Evolutionary conservation across 2,113 vertebrate genomes (phyloP), one percentile per base, ranked within the genome.

Genomic region (Porphyrio hochstetteri): DNA sequence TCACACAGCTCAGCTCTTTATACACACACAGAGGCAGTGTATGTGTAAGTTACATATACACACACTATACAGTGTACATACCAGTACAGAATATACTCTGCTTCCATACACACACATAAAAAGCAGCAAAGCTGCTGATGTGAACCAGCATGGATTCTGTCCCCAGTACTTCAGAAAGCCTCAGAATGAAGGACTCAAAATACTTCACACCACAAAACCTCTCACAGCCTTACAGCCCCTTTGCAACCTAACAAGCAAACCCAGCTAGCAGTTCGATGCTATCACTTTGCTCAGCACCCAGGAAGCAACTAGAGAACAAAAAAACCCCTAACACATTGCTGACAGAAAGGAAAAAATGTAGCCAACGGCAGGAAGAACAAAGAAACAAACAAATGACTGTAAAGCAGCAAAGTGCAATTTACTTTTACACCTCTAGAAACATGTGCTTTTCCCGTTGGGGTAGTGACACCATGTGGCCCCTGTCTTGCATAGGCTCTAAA

Each of bases 391-490:
- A 55, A 55, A 29, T 17, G 15, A 27, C n/a, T 17, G 36, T 14
- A 40, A 60, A 33, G 35, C 56, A 70, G 42, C 21, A 3, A 31
- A 42, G 20, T 4, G 52, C 25, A n/a, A 5, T 40, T 25, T 11
- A 18, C 35, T 27, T 60, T 35, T 8, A 28, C 40, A 5, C 13
- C 18, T 18, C 16, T 10, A 24, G 12, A 21, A 69, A n/a, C 9
- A 24, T 5, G 16, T 5, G 52, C 17, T 40, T 23, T 86, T n/a
- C 28, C 74, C 33, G 28, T 11, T 12, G 75, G 68, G 76, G n/a
- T 23, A 88, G 85, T 83, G 97, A 93, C 97, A 94, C 78, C 96
- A 83, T 11, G 86, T 93, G 97, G 92, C 19, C 24, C 56, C 17
- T 31, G 7, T 8, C 38, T 7, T 35, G 18, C 13, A 17, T 3